Conservation (phyloP, 2,797 vertebrate genomes). For the Euthynnus affinis region DNA sequence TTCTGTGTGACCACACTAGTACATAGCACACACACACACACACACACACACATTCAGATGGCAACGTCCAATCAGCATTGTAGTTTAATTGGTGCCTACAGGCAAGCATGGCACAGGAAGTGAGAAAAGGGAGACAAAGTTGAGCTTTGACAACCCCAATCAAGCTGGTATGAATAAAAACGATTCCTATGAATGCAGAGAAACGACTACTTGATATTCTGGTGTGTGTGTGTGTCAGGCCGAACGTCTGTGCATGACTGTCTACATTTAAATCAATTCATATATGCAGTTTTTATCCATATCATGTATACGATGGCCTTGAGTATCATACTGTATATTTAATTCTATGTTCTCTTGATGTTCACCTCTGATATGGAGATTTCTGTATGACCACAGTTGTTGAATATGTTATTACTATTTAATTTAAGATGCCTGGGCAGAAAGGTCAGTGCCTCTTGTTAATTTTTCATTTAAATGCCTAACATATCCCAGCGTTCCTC, state of each 20-base stretch:
- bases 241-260: constrained; percentile 1
- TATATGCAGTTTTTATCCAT: not conserved
- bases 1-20: not conserved
- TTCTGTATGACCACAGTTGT: constrained; percentile 1
- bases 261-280: constrained; percentile 13
- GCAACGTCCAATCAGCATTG: constrained; percentile 44
- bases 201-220: constrained; percentile 41
- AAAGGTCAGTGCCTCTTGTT: constrained; percentile 13
- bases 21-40: constrained; percentile 4
- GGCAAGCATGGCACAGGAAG: constrained; percentile 27
- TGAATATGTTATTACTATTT: constrained; percentile 28
- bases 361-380: not conserved
- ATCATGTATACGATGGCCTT: not conserved
- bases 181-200: constrained; percentile 22
- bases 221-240: not conserved
- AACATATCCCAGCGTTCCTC: constrained; percentile 40
- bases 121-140: constrained; percentile 29
- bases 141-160: constrained; percentile 51
- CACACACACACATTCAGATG: constrained; percentile 10
- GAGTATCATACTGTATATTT: not conserved
- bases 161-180: constrained; percentile 46
- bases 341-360: not conserved
- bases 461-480: constrained; percentile 61
- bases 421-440: constrained; percentile 23
- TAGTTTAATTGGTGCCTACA: constrained; percentile 55